Base-by-base conservation (phyloP, 2,797 vertebrate genomes). In the Borostomias antarcticus region DNA sequence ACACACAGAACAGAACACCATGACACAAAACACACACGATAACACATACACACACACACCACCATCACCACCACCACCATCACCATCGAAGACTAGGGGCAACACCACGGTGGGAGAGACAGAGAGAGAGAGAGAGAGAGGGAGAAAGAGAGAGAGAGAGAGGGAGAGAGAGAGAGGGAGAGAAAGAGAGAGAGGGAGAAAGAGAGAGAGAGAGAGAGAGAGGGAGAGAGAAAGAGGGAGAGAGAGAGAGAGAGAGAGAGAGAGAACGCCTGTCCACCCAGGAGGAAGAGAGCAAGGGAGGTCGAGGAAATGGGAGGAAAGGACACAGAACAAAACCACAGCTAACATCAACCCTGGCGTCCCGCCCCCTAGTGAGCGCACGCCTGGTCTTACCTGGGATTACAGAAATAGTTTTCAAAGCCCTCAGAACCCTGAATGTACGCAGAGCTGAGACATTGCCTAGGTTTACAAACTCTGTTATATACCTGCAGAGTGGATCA, bases 391-490 rank as follows among this genome's bases (percentile, higher is more conserved):
- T 93, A 93, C 92, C 92, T 93, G 92, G 96, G 68, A 98, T 98
- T 93, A 98, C 97, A 91, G 96, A 98, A 95, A 98, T 98, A 91
- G 97, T 98, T 98, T 98, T 98, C 97, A 98, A 98, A 96, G 97
- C 97, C 95, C 97, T 98, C 96, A 96, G 93, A 90, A 96, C 95
- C 91, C 95, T 96, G 95, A 96, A 95, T 88, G 94, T 95, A 69
- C 96, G 96, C 1, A 98, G 96, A 93, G 97, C 97, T 97, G 96
- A 98, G 93, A 98, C 95, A 98, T 97, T 98, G 96, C 96, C 97
- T 98, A 98, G 96, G 96, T 98, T 98, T 98, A 98, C 96, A 98
- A 98, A 98, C 94, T 98, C 96, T 98, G 97, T 98, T 97, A 98
- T 95, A 98, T 98, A 98, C 96, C 97, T 98, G 97, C 94, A 98